Percentiles rank a stretch among this genome's conserved stretches.
Conservation (phyloP, 2,888 invertebrate genomes). For the Drosophila robusta region DNA sequence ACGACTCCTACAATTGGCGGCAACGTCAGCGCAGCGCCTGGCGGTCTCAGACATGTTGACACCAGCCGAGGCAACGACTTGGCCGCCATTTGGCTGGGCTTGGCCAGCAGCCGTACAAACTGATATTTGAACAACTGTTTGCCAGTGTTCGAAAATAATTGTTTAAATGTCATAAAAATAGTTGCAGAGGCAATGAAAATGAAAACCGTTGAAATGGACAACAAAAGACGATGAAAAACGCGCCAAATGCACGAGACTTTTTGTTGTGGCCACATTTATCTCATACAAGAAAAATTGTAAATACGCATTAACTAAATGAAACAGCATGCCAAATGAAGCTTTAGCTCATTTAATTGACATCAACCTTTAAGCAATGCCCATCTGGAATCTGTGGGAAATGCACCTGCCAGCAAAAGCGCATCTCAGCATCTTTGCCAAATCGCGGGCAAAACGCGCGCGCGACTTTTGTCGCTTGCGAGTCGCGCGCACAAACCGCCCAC, state of each 20-base stretch:
- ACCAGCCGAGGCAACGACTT: conserved; percentile 56
- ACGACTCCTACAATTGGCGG: conserved; percentile 27
- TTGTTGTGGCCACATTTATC: background rate
- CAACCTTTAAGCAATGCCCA: background rate
- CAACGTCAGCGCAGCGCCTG: conserved; percentile 46
- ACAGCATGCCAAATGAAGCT: no score
- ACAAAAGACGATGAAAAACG: conserved; percentile 28
- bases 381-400: background rate
- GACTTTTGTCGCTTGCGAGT: conserved; percentile 44
- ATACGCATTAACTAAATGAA: no score
- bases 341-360: conserved; percentile 4
- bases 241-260: background rate
- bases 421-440: conserved; percentile 6
- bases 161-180: conserved; percentile 78
- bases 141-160: conserved; percentile 70
- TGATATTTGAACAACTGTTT: conserved; percentile 69
- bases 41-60: conserved; percentile 78
- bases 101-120: conserved; percentile 49
- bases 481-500: conserved; percentile 56
- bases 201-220: conserved; percentile 14
- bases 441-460: conserved; percentile 28
- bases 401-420: conserved; percentile 8
- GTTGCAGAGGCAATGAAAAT: conserved; percentile 15
- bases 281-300: background rate
- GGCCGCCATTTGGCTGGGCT: conserved; percentile 55